Base-by-base conservation (phyloP, 2,113 vertebrate species). In the Ictalurus furcatus region DNA sequence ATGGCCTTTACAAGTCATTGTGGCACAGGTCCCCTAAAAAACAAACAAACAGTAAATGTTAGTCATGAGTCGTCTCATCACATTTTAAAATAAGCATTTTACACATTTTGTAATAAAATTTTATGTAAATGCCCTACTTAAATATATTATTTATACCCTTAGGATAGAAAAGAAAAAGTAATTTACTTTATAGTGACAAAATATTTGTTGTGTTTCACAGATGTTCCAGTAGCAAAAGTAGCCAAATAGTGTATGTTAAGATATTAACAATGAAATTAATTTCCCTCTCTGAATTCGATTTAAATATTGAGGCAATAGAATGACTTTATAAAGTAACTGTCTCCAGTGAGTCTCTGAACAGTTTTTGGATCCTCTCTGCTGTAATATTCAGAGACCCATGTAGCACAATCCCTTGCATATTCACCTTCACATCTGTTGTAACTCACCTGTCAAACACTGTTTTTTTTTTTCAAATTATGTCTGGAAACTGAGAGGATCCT, bases 11-110 rank as follows among this genome's bases (percentile, higher is more conserved):
- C 85, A 94, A 93, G 90, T 95, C 94, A 83, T 93, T 91, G 65
- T 89, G 93, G 89, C 88, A 92, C 6, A 89, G 91, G 87, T 87
- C 93, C 88, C 65, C 95, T 96, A 92, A 84, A 90, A 93, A 90
- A 69, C 7, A 89, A 79, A 84, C 67, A 83, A 84, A 87, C 40
- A 63, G 65, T 82, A 81, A 74, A n/a, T 44, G 59, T 87, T 58
- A 67, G 37, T 88, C 30, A 44, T n/a, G 5, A 13, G 21, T 13
- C n/a, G n/a, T 63, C 6, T 65, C 25, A 56, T 1, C n/a, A 28
- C 30, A 19, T 34, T 87, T 63, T 52, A 4, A 52, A 87, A 58
- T 40, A 85, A 30, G 52, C n/a, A 74, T 86, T 73, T 73, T 34
- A 86, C 52, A 59, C n/a, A 40, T 52, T 63, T 44, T 71, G 9